Conservation (phyloP, 1,140 invertebrate species). For the Idris sp. region DNA sequence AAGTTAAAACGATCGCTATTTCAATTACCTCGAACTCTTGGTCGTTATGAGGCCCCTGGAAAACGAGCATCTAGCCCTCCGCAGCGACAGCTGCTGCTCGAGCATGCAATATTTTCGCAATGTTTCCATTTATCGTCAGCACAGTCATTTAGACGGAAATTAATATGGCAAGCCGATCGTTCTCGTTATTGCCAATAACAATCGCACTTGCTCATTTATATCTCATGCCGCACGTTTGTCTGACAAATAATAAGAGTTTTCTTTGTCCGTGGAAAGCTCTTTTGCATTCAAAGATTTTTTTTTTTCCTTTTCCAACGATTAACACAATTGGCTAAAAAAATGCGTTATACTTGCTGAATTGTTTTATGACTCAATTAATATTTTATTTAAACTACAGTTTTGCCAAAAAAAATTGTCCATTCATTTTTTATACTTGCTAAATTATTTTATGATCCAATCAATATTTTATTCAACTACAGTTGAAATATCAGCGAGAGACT, state of each 20-base stretch:
- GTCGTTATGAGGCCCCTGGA: conserved; percentile 21
- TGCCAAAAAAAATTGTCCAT: no score
- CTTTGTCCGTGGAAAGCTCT: conserved; percentile 18
- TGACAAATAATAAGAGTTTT: conserved; percentile 53
- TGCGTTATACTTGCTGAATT: no score
- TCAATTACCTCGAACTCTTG: conserved; percentile 46
- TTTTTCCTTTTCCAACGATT: conserved; percentile 12
- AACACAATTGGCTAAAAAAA: no score
- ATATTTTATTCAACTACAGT: no score
- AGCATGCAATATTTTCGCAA: conserved; percentile 59
- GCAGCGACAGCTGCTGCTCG: conserved; percentile 55
- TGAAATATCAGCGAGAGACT: no score
- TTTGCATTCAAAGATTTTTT: no score
- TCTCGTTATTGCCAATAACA: conserved; percentile 62
- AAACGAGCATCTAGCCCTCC: conserved; percentile 35
- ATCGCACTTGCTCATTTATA: conserved; percentile 51
- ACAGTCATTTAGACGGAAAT: conserved; percentile 57
- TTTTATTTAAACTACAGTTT: no score
- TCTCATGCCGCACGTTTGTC: conserved; percentile 36
- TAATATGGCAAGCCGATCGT: conserved; percentile 56
- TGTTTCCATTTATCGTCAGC: conserved; percentile 61
- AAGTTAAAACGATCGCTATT: conserved; percentile 49
- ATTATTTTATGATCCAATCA: no score
- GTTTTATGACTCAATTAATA: no score
- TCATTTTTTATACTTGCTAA: no score